Base-by-base conservation (phyloP, 2,113 vertebrate genomes). In the Rhynchomys soricoides region DNA sequence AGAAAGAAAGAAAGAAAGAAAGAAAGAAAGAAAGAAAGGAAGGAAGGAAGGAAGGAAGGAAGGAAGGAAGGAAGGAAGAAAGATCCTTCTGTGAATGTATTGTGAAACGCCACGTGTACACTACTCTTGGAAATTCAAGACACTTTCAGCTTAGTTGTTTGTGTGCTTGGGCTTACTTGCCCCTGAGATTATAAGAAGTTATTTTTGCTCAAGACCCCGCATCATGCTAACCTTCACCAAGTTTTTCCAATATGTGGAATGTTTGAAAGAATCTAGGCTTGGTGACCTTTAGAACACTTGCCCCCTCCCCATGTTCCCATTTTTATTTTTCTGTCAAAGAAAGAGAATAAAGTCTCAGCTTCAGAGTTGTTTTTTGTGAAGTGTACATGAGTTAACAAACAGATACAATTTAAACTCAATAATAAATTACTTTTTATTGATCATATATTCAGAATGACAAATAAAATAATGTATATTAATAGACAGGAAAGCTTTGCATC, bases 311-410 rank as follows among this genome's bases (percentile, higher is more conserved):
- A 64, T 75, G 50, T 55, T 48, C 93, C 66, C 37, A 74, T 45
- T 90, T 90, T 29, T 13, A 57, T 93, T 87, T 90, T 62, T 82
- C 66, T 90, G 86, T 93, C 86, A 93, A 91, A 82, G 48, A 50
- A 95, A 90, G 7, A 71, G 26, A 79, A 79, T 57, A 86, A 93
- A 50, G 31, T 73, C 50, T 73, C 7, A 59, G 17, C 26, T 86
- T 62, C n/a, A n/a, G 40, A 79, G 24, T 13, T 59, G 15, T 22
- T 12, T 94, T 57, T 92, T 94, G 78, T 92, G 37, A 57, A 82
- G 10, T 57, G 52, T n/a, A 13, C 34, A 57, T 82, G 21, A 57
- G 21, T 62, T 83, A 83, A 62, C 40, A 64, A 64, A 66, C 24
- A 85, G n/a, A 82, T 40, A 57, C 55, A 82, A 57, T 57, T 57